Percentiles rank a stretch among this genome's conserved stretches.
Evolutionary conservation across 2,888 invertebrate genomes (phyloP).

Genomic region (Drosophila kambysellisi): DNA sequence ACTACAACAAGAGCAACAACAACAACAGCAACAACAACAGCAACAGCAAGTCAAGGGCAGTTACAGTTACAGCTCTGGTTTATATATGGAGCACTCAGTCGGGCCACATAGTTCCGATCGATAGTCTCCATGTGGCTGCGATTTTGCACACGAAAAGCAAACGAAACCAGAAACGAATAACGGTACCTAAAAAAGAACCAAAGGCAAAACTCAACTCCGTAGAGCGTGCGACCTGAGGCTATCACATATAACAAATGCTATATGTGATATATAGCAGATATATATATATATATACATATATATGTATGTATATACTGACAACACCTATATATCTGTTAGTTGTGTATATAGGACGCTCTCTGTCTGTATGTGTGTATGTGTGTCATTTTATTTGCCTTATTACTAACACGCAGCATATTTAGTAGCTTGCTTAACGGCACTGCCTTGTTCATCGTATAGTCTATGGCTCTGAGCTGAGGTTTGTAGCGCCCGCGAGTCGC

Average conservation of each 20-base stretch:
- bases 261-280: constrained; percentile 18
- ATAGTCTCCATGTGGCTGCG: constrained; percentile 64
- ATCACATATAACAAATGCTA: constrained; percentile 41
- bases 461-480: constrained; percentile 23
- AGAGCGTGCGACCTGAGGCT: constrained; percentile 54
- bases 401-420: constrained; percentile 78
- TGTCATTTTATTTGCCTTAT: constrained; percentile 72
- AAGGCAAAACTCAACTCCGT: constrained; percentile 33
- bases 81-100: constrained; percentile 58
- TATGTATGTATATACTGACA: constrained; percentile 6
- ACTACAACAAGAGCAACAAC: constrained; percentile 50
- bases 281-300: constrained; percentile 37
- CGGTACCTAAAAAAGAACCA: constrained; percentile 12
- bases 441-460: constrained; percentile 42
- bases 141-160: constrained; percentile 75
- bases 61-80: constrained; percentile 40
- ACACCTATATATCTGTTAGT: constrained; percentile 37
- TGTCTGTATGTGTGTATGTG: constrained; percentile 35
- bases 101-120: constrained; percentile 44
- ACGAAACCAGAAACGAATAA: constrained; percentile 55
- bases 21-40: constrained; percentile 17
- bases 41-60: constrained; percentile 71
- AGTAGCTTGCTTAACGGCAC: constrained; percentile 68
- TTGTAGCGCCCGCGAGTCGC: constrained; percentile 33
- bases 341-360: constrained; percentile 48